Percentiles rank a stretch among this genome's conserved stretches.
phyloP scores from a whole-genome alignment of 2,797 vertebrate genomes.

The Microctenopoma steveboyesi region DNA sequence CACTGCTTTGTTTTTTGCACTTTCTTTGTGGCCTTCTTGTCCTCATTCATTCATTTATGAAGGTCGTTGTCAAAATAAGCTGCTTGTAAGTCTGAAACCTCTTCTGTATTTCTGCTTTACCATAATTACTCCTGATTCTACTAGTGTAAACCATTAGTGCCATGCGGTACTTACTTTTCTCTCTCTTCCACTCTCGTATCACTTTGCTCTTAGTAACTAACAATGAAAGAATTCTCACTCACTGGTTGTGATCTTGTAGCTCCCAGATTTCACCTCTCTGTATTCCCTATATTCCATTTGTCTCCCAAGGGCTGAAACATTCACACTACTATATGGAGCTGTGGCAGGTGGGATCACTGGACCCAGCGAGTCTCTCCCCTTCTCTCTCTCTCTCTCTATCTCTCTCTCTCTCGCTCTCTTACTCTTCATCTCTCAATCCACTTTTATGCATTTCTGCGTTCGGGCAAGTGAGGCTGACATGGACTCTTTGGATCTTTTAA shows the following conservation, averaged over 20 bases:
- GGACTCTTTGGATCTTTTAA: conserved; percentile 73
- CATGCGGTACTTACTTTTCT: conserved; percentile 7
- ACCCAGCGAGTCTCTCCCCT: conserved; percentile 30
- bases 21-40: too few relatives aligned
- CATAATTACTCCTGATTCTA: background rate
- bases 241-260: conserved; percentile 1
- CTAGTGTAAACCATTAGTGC: conserved; percentile 19
- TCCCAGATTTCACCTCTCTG: conserved; percentile 6
- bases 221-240: conserved; percentile 47
- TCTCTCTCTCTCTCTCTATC: conserved; percentile 25
- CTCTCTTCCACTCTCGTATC: conserved; percentile 21
- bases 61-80: background rate
- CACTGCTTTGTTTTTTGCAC: background rate
- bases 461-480: conserved; percentile 72
- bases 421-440: conserved; percentile 58
- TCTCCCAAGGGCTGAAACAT: conserved; percentile 27
- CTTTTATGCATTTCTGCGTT: conserved; percentile 66
- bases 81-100: background rate
- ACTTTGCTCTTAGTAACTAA: conserved; percentile 42
- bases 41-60: background rate
- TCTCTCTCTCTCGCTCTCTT: conserved; percentile 31
- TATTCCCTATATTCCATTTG: background rate
- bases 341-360: conserved; percentile 66
- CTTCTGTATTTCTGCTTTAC: background rate
- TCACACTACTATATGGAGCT: conserved; percentile 44